A percentile compares a stretch with the other conserved stretches of the same genome.
phyloP scores from a whole-genome alignment of 1,140 invertebrate species.

The Steinernema khuongi region DNA sequence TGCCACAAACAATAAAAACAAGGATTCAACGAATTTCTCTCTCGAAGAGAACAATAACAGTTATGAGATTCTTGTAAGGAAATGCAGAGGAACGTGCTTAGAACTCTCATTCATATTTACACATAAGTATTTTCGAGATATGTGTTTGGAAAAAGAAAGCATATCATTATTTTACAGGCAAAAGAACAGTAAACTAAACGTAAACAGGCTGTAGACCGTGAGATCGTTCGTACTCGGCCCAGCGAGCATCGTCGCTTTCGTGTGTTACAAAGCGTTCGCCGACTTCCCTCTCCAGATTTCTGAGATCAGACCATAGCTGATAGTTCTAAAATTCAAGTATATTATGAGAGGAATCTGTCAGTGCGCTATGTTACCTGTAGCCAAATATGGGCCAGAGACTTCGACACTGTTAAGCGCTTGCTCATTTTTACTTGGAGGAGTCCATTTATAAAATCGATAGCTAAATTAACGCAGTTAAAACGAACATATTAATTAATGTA shows the following conservation, averaged over 20 bases:
- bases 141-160: background rate
- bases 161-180: background rate
- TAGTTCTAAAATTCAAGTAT: conserved; percentile 70
- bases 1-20: no score
- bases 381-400: conserved; percentile 87
- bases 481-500: no score
- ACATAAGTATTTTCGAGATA: background rate
- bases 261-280: conserved; percentile 84
- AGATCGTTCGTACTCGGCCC: conserved; percentile 67
- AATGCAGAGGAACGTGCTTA: no score
- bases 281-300: conserved; percentile 77
- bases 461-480: no score
- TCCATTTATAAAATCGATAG: conserved; percentile 94
- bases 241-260: conserved; percentile 86
- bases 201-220: conserved; percentile 51
- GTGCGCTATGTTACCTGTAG: conserved; percentile 68
- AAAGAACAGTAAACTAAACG: conserved; percentile 21
- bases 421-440: conserved; percentile 95
- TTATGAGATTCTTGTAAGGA: no score
- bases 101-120: no score
- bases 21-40: no score
- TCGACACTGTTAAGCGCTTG: conserved; percentile 92
- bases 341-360: conserved; percentile 20
- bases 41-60: no score
- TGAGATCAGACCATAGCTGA: conserved; percentile 87